Conservation (phyloP, 2,888 invertebrate genomes). For the Dynastes grantii region DNA sequence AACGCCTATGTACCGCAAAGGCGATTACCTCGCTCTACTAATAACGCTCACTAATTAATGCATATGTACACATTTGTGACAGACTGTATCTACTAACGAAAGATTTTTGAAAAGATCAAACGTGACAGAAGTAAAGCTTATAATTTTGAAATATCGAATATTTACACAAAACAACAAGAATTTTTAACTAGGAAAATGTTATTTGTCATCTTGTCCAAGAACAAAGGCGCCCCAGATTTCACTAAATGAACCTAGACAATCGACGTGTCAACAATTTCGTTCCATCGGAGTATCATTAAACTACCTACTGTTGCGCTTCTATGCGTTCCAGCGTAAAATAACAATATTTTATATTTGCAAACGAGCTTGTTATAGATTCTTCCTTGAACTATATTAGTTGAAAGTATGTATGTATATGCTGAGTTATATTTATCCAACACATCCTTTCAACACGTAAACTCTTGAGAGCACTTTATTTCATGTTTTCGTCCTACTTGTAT, state of each 20-base stretch:
- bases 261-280: slow-evolving; percentile 32
- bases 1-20: too few relatives aligned
- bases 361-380: slow-evolving; percentile 7
- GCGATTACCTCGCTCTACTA: too few relatives aligned
- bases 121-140: too few relatives aligned
- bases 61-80: too few relatives aligned
- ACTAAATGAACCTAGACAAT: slow-evolving; percentile 32
- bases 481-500: slow-evolving; percentile 6
- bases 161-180: not conserved
- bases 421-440: slow-evolving; percentile 31
- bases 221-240: slow-evolving; percentile 39
- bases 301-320: slow-evolving; percentile 27
- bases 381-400: slow-evolving; percentile 30
- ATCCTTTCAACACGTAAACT: slow-evolving; percentile 32
- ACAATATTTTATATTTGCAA: slow-evolving; percentile 15
- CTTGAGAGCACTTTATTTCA: not conserved
- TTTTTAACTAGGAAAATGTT: slow-evolving; percentile 5
- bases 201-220: slow-evolving; percentile 21
- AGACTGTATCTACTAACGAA: too few relatives aligned
- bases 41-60: too few relatives aligned
- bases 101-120: too few relatives aligned
- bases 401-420: not conserved
- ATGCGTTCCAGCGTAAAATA: slow-evolving; percentile 11
- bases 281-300: not conserved
- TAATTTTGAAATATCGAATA: not conserved